A percentile compares a stretch with the other conserved stretches of the same genome.
phyloP scores from a whole-genome alignment of 2,113 vertebrate genomes.

The Oryzias celebensis region DNA sequence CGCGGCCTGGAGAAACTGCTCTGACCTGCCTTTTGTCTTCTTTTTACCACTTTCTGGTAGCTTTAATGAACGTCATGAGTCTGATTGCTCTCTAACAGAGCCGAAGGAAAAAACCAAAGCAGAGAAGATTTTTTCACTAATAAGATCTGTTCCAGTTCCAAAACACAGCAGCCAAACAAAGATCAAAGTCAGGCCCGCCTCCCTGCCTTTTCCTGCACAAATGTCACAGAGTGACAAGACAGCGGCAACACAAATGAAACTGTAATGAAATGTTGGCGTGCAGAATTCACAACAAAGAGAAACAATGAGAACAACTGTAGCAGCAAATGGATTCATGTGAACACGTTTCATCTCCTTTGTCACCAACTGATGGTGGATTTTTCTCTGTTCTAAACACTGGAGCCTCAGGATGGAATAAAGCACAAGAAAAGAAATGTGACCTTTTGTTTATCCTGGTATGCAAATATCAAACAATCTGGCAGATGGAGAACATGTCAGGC shows the following conservation, averaged over 20 bases:
- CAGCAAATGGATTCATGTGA: neutral
- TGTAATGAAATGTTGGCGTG: neutral
- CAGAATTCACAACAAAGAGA: slow-evolving; percentile 4
- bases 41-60: neutral
- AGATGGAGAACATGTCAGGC: too few relatives aligned
- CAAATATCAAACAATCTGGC: too few relatives aligned
- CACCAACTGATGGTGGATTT: too few relatives aligned
- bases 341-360: neutral
- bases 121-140: too few relatives aligned
- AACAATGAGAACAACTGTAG: neutral
- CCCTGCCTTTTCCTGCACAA: neutral
- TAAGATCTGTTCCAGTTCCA: too few relatives aligned
- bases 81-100: slow-evolving; percentile 2
- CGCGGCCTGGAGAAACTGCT: slow-evolving; percentile 15
- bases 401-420: too few relatives aligned
- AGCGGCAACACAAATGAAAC: neutral
- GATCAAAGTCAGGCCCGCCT: too few relatives aligned
- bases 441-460: too few relatives aligned
- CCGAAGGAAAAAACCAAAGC: neutral
- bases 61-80: slow-evolving; percentile 4
- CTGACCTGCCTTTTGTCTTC: neutral
- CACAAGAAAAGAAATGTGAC: too few relatives aligned
- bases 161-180: too few relatives aligned
- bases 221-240: slow-evolving; percentile 3
- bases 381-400: too few relatives aligned